A percentile compares a stretch with the other conserved stretches of the same genome.
Evolutionary conservation across 2,888 invertebrate species (phyloP).

Genomic region (Andrena camellia): DNA sequence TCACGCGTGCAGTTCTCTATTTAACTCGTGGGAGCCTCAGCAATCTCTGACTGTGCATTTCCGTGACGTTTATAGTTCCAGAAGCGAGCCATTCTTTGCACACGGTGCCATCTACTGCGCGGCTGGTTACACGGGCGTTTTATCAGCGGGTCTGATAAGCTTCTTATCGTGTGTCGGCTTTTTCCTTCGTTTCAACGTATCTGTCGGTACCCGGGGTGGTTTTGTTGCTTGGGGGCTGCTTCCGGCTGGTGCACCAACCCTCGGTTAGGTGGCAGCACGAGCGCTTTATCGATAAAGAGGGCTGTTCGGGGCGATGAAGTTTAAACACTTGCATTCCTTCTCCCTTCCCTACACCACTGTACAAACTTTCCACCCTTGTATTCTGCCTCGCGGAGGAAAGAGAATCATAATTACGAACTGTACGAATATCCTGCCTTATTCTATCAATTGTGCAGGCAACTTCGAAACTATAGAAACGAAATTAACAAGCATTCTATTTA

Average conservation of each 20-base stretch:
- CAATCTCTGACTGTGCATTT: background rate
- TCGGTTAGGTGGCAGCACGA: slow-evolving; percentile 61
- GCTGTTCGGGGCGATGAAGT: background rate
- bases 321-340: background rate
- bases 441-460: too few species aligned
- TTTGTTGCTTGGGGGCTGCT: slow-evolving; percentile 35
- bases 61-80: background rate
- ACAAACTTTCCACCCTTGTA: background rate
- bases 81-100: slow-evolving; percentile 9
- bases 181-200: background rate
- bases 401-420: background rate
- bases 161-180: slow-evolving; percentile 42
- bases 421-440: background rate
- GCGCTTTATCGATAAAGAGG: slow-evolving; percentile 41
- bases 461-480: too few species aligned
- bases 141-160: slow-evolving; percentile 1
- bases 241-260: slow-evolving; percentile 40
- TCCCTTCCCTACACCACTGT: background rate
- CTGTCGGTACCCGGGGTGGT: slow-evolving; percentile 46
- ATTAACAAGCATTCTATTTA: background rate
- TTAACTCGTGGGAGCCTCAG: background rate
- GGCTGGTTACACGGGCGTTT: slow-evolving; percentile 1
- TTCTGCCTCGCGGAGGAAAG: background rate
- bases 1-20: slow-evolving; percentile 26
- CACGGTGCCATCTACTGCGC: slow-evolving; percentile 44